A percentile compares a stretch with the other conserved stretches of the same genome.
These are phyloP conservation scores for Melikaiella ostensackeni DNA, from an alignment of 2,888 invertebrate genomes.

Conservation along the genomic window DNA sequence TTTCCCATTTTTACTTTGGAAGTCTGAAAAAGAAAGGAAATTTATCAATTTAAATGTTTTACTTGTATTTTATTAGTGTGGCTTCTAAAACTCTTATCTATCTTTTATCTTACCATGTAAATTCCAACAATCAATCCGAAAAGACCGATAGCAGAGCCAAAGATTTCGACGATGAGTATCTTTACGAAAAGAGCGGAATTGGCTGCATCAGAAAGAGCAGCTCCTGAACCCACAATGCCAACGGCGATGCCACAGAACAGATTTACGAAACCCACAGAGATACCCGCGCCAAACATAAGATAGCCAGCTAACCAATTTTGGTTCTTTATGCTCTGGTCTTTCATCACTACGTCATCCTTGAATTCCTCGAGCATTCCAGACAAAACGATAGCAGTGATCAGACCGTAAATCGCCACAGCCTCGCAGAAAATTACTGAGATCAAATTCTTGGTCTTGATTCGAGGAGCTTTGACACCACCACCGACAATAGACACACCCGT, in stretches of 20 bases:
- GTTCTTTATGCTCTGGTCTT: constrained; percentile 75
- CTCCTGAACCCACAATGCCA: constrained; percentile 99
- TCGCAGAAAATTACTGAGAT: constrained; percentile 99
- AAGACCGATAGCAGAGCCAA: constrained; percentile 98
- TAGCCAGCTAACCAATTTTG: constrained; percentile 93
- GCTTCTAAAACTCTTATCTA: constrained; percentile 27
- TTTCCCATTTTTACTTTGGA: constrained; percentile 89
- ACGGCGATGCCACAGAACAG: constrained; percentile 97
- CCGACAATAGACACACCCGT: constrained; percentile 98
- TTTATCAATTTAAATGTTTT: constrained; percentile 30
- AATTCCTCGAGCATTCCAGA: constrained; percentile 87
- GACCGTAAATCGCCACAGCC: constrained; percentile 99
- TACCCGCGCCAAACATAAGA: constrained; percentile 96
- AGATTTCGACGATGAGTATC: constrained; percentile 99
- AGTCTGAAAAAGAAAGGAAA: constrained; percentile 75
- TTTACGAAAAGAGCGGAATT: constrained; percentile 98
- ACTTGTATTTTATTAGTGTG: constrained; percentile 19
- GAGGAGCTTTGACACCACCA: constrained; percentile 98
- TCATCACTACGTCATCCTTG: constrained; percentile 25
- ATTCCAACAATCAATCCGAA: constrained; percentile 99
- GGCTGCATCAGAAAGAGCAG: constrained; percentile 98
- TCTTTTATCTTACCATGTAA: constrained; percentile 84
- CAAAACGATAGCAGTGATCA: constrained; percentile 98
- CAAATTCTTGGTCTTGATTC: constrained; percentile 99
- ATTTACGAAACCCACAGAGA: constrained; percentile 97